Evolutionary conservation across 2,888 invertebrate species (phyloP).

Genomic region (Cremastinae sp.): DNA sequence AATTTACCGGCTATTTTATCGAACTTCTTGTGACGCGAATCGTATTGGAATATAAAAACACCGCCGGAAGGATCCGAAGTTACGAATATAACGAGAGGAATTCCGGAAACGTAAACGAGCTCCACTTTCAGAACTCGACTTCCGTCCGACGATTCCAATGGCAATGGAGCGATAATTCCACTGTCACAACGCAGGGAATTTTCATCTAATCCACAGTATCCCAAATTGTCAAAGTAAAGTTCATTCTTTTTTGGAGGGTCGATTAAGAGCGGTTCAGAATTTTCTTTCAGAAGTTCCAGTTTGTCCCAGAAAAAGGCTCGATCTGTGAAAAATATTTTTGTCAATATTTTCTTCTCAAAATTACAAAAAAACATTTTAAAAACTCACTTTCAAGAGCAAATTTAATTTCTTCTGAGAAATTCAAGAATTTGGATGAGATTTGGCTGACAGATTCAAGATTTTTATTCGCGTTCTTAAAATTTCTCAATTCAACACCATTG

Average conservation of each 20-base stretch:
- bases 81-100: slow-evolving; percentile 42
- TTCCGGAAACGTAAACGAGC: slow-evolving; percentile 43
- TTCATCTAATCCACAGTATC: slow-evolving; percentile 37
- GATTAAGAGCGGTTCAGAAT: slow-evolving; percentile 37
- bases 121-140: slow-evolving; percentile 43
- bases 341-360: not conserved
- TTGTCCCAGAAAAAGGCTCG: slow-evolving; percentile 66
- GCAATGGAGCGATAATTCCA: slow-evolving; percentile 28
- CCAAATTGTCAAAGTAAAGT: slow-evolving; percentile 51
- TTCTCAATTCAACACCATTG: slow-evolving; percentile 59
- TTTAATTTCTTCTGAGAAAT: slow-evolving; percentile 59
- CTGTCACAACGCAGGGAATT: slow-evolving; percentile 49
- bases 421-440: slow-evolving; percentile 38
- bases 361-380: not conserved
- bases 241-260: slow-evolving; percentile 16
- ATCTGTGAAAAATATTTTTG: slow-evolving; percentile 55
- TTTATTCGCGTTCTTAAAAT: slow-evolving; percentile 33
- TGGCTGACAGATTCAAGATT: slow-evolving; percentile 23
- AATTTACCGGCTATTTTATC: slow-evolving; percentile 33
- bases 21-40: slow-evolving; percentile 34
- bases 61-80: slow-evolving; percentile 56
- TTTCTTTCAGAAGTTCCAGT: slow-evolving; percentile 61
- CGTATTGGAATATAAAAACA: slow-evolving; percentile 41
- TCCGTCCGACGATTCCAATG: slow-evolving; percentile 35
- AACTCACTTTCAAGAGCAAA: slow-evolving; percentile 66